Conservation (phyloP, 2,797 vertebrate species). For the Jordanella pulchra region DNA sequence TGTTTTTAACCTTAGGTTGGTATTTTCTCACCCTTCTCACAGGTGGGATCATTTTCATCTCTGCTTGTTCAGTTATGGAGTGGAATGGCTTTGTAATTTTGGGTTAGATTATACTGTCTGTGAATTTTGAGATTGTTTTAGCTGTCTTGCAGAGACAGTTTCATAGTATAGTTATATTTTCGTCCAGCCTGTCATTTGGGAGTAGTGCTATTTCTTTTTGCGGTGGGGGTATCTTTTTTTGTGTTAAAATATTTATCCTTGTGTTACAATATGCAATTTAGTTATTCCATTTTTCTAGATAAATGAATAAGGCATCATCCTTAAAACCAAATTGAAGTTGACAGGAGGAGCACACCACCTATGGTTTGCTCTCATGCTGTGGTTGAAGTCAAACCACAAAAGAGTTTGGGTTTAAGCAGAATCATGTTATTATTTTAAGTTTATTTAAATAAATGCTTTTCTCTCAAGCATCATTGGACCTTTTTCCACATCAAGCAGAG, state of each 20-base stretch:
- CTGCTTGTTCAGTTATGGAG: slow-evolving; percentile 29
- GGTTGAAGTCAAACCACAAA: neutral
- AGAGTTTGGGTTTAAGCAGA: neutral
- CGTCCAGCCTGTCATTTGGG: neutral
- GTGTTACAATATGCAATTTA: neutral
- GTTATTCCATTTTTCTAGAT: neutral
- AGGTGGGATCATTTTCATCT: slow-evolving; percentile 44
- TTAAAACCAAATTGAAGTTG: neutral
- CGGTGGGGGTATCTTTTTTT: neutral
- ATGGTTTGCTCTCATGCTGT: neutral
- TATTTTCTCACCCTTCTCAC: slow-evolving; percentile 28
- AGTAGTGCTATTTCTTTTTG: neutral
- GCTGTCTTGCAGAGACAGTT: slow-evolving; percentile 7
- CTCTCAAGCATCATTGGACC: neutral
- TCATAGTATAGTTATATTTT: neutral
- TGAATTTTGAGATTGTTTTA: slow-evolving; percentile 18
- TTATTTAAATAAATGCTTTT: neutral
- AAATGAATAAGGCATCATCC: neutral
- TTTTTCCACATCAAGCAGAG: too few species aligned
- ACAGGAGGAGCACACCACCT: neutral
- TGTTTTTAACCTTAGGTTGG: slow-evolving; percentile 32
- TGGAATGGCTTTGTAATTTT: slow-evolving; percentile 9
- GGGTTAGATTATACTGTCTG: slow-evolving; percentile 30
- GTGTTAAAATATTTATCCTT: neutral
- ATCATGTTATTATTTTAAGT: neutral